These are phyloP conservation scores for Synanthedon vespiformis DNA, from an alignment of 2,888 invertebrate genomes.

Conservation along the genomic window DNA sequence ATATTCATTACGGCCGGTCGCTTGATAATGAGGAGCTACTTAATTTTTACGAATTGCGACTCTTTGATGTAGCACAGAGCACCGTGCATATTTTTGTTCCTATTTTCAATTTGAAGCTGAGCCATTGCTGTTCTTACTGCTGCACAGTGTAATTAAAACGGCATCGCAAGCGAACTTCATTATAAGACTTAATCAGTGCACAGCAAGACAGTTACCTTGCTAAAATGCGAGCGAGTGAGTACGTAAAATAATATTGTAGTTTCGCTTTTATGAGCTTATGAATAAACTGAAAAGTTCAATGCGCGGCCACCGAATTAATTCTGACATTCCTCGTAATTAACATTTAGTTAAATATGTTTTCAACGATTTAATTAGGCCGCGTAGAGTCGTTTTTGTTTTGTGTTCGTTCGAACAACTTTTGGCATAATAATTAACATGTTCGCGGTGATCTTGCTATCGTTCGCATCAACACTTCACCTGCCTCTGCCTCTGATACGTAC, in stretches of 20 bases:
- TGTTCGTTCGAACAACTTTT: neutral
- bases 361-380: neutral
- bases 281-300: neutral
- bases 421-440: neutral
- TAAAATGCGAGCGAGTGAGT: conserved; percentile 24
- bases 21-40: conserved; percentile 26
- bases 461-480: conserved; percentile 1
- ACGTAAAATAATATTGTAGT: conserved; percentile 23
- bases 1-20: conserved; percentile 43
- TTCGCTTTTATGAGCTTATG: conserved; percentile 30
- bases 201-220: conserved; percentile 47
- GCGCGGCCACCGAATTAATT: conserved; percentile 1
- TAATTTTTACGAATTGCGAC: conserved; percentile 13
- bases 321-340: conserved; percentile 4
- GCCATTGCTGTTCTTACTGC: conserved; percentile 14
- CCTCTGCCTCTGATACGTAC: conserved; percentile 3
- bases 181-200: conserved; percentile 56
- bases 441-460: neutral
- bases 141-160: conserved; percentile 45
- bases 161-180: conserved; percentile 48
- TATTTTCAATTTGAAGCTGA: conserved; percentile 1
- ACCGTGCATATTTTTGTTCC: neutral
- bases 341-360: neutral
- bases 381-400: neutral
- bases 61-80: conserved; percentile 13